Evolutionary conservation across 2,797 vertebrate species (phyloP).

Genomic region (Aplochiton taeniatus): DNA sequence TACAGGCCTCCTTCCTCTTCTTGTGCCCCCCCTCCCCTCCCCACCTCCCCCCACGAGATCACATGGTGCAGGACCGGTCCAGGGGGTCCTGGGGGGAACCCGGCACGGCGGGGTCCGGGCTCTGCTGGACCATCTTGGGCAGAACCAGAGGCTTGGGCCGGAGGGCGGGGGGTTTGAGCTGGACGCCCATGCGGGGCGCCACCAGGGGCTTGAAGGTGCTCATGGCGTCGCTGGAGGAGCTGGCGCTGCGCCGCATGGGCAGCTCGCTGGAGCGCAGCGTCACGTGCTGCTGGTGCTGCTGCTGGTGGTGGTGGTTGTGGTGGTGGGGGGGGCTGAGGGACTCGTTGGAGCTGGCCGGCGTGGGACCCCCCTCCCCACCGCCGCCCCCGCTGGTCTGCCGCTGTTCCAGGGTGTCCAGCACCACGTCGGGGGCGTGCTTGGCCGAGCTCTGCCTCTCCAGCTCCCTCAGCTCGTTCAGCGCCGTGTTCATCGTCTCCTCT

Average conservation of each 20-base stretch:
- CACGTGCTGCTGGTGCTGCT: constrained; percentile 54
- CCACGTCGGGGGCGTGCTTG: constrained; percentile 95
- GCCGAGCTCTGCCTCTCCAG: constrained; percentile 95
- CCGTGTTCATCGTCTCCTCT: constrained; percentile 98
- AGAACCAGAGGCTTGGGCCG: constrained; percentile 94
- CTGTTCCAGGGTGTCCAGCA: constrained; percentile 96
- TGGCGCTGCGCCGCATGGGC: constrained; percentile 88
- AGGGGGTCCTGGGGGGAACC: constrained; percentile 81
- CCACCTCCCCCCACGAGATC: constrained; percentile 44
- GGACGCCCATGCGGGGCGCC: constrained; percentile 94
- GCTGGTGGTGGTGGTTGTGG: constrained; percentile 31
- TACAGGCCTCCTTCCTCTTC: constrained; percentile 14
- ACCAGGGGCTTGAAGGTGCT: constrained; percentile 96
- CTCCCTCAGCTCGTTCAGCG: constrained; percentile 94
- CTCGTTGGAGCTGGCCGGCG: constrained; percentile 78
- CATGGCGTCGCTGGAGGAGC: constrained; percentile 89
- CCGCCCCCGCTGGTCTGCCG: constrained; percentile 78
- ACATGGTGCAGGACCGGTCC: constrained; percentile 99
- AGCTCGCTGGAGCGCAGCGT: constrained; percentile 76
- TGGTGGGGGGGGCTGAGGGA: constrained; percentile 77
- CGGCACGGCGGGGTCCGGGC: constrained; percentile 63
- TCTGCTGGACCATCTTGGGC: constrained; percentile 81
- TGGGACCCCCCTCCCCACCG: constrained; percentile 80
- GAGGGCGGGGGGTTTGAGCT: constrained; percentile 94
- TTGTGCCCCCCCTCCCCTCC: background rate